These are phyloP conservation scores for Nephrotoma appendiculata DNA, from an alignment of 2,888 invertebrate genomes.

Conservation along the genomic window DNA sequence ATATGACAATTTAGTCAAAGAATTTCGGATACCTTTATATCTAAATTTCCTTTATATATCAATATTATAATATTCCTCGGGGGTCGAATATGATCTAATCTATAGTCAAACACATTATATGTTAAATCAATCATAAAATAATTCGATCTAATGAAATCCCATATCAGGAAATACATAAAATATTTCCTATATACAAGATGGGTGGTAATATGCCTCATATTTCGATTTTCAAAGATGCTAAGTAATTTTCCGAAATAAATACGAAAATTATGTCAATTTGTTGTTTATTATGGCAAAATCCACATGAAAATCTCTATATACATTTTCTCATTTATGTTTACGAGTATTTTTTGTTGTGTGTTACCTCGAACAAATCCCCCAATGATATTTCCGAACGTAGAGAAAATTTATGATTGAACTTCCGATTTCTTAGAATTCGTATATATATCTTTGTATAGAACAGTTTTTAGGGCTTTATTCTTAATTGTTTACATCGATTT, in stretches of 20 bases:
- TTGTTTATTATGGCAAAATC: background rate
- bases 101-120: no score
- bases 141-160: background rate
- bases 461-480: background rate
- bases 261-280: background rate
- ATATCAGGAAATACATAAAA: background rate
- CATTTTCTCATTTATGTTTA: background rate
- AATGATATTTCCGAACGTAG: background rate
- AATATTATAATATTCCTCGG: no score
- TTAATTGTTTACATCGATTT: background rate
- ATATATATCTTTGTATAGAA: background rate
- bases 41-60: no score
- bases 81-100: no score
- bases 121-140: no score
- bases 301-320: background rate
- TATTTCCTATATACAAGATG: background rate
- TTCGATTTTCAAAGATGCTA: background rate
- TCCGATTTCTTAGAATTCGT: background rate
- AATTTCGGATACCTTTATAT: no score
- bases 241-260: background rate
- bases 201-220: background rate
- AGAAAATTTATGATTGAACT: background rate
- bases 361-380: background rate
- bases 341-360: background rate
- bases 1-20: no score